Evolutionary conservation across 2,888 invertebrate species (phyloP).

Genomic region (Trissolcus brochymenae): DNA sequence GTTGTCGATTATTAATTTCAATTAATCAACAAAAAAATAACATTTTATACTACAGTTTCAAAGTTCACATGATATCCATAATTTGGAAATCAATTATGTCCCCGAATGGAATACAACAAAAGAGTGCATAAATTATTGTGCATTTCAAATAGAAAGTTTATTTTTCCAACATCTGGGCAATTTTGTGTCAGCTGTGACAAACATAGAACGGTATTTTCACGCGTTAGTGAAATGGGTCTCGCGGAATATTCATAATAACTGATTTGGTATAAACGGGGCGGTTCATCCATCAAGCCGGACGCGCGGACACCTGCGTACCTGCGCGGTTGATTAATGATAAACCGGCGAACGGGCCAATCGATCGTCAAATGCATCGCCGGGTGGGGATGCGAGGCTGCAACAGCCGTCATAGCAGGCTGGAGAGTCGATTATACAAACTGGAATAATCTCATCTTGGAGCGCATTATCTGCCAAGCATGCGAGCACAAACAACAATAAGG

Average conservation of each 20-base stretch:
- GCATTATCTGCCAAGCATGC: conserved; percentile 32
- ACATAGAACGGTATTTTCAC: conserved; percentile 32
- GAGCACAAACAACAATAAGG: conserved; percentile 33
- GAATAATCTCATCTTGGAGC: conserved; percentile 39
- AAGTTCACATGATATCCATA: no score
- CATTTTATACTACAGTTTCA: no score
- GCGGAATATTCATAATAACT: conserved; percentile 43
- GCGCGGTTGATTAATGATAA: conserved; percentile 71
- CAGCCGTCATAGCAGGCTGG: conserved; percentile 10
- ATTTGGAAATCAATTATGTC: no score
- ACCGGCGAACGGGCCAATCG: conserved; percentile 66
- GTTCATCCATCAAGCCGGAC: conserved; percentile 69
- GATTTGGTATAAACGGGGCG: conserved; percentile 48
- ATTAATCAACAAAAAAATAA: no score
- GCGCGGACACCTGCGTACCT: conserved; percentile 67
- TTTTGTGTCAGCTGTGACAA: no score
- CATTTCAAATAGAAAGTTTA: no score
- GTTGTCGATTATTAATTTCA: no score
- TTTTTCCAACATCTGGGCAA: no score
- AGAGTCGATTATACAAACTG: conserved; percentile 37
- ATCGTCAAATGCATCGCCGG: conserved; percentile 59
- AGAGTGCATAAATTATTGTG: no score
- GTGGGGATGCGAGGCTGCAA: conserved; percentile 15
- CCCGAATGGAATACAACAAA: no score
- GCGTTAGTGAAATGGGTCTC: conserved; percentile 34